phyloP scores from a whole-genome alignment of 2,797 vertebrate species.

The Apodemus agrarius region DNA sequence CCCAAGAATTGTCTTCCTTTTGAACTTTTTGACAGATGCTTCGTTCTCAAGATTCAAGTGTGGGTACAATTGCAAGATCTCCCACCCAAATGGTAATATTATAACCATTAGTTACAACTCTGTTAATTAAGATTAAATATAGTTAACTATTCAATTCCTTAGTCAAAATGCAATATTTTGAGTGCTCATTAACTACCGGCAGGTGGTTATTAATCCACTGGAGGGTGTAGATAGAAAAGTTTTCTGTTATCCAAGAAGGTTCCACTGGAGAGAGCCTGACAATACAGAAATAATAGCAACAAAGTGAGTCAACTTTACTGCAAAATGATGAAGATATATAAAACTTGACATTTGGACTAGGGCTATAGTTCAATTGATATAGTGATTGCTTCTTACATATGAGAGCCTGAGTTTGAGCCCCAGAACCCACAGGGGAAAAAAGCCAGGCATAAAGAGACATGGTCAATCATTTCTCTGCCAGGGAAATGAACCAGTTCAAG shows the following conservation, averaged over 20 bases:
- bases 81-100: not conserved
- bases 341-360: not conserved
- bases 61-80: not conserved
- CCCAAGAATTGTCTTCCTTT: not conserved
- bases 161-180: not conserved
- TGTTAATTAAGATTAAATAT: conserved; percentile 45
- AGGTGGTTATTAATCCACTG: not conserved
- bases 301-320: not conserved
- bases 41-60: conserved; percentile 14
- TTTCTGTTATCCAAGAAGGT: not conserved
- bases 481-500: not conserved
- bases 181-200: not conserved
- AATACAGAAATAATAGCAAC: conserved; percentile 29
- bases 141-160: not conserved
- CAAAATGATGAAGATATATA: not conserved
- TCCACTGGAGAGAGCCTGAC: not conserved
- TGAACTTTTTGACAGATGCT: not conserved
- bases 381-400: not conserved
- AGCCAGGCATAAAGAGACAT: not conserved
- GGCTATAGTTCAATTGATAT: not conserved
- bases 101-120: not conserved
- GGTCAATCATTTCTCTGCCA: not conserved
- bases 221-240: not conserved
- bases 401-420: not conserved
- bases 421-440: not conserved